These are phyloP conservation scores for Camponotus fellah DNA, from an alignment of 2,888 invertebrate genomes.

Conservation along the genomic window DNA sequence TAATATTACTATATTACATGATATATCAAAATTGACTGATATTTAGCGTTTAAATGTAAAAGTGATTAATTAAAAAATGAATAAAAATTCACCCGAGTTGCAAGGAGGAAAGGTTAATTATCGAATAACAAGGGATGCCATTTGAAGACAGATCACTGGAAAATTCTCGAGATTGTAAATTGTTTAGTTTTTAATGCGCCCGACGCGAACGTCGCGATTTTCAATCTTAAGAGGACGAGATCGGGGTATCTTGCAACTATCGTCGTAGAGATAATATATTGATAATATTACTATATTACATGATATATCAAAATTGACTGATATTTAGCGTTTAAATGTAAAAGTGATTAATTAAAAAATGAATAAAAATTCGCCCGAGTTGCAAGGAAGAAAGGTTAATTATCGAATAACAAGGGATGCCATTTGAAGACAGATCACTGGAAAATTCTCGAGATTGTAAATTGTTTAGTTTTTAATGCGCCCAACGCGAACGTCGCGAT, in stretches of 20 bases:
- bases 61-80: no score
- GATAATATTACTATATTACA: slow-evolving; percentile 2
- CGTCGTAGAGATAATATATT: background rate
- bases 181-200: slow-evolving; percentile 46
- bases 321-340: background rate
- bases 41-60: no score
- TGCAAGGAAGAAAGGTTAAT: no score
- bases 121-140: slow-evolving; percentile 50
- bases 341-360: background rate
- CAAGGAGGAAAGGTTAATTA: slow-evolving; percentile 52
- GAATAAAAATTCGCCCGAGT: no score
- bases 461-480: no score
- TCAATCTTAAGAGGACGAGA: background rate
- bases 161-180: slow-evolving; percentile 35
- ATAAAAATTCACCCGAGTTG: no score
- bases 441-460: no score
- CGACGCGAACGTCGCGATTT: slow-evolving; percentile 5
- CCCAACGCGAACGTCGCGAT: no score
- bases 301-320: background rate
- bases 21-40: no score
- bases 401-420: no score
- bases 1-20: no score
- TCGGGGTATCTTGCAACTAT: background rate
- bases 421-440: no score
- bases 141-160: slow-evolving; percentile 42